Conservation (phyloP, 2,113 vertebrate species). For the Erpornis zantholeuca region DNA sequence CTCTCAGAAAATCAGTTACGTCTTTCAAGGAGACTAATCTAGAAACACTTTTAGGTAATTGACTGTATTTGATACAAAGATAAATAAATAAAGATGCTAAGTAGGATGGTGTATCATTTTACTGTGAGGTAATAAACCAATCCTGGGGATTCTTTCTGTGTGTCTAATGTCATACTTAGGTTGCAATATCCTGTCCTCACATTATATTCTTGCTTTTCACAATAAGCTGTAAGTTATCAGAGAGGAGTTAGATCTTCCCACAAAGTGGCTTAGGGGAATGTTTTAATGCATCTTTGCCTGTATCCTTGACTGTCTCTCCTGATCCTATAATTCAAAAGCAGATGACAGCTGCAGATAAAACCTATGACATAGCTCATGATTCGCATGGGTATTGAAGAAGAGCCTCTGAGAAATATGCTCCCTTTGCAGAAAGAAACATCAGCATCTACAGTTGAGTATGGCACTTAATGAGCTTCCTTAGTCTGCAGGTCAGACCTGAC, state of each 20-base stretch:
- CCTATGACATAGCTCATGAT: rapidly evolving
- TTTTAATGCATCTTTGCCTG: background rate
- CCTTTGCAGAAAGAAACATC: background rate
- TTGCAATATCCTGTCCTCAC: background rate
- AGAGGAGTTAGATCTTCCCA: background rate
- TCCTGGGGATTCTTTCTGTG: background rate
- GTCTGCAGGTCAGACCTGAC: constrained; percentile 11
- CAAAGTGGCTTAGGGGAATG: background rate
- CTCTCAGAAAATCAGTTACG: background rate
- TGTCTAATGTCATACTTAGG: background rate
- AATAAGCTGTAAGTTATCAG: background rate
- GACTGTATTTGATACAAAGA: background rate
- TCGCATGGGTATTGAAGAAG: background rate
- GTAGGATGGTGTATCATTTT: background rate
- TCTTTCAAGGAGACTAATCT: background rate
- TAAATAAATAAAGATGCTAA: background rate
- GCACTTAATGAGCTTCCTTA: background rate
- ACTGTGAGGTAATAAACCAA: background rate
- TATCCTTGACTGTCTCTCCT: background rate
- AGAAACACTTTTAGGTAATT: background rate
- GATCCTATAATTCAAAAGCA: background rate
- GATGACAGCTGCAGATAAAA: background rate
- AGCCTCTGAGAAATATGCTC: background rate
- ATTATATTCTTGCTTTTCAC: background rate
- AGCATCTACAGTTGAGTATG: background rate